Conservation (phyloP, 2,888 invertebrate species). For the Strigamia maritima region DNA sequence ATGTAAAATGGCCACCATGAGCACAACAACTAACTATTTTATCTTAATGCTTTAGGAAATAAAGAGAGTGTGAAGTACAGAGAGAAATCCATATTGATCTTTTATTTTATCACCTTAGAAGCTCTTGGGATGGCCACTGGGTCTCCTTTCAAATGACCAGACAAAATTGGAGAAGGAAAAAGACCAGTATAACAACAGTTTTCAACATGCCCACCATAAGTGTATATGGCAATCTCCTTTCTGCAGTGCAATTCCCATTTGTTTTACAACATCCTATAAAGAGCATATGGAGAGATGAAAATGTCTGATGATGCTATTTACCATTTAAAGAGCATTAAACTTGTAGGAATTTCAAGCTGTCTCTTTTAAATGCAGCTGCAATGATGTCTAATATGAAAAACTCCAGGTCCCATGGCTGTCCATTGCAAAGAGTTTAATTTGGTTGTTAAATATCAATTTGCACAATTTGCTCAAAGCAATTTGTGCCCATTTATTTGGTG, state of each 20-base stretch:
- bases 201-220: not conserved
- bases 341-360: not conserved
- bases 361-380: not conserved
- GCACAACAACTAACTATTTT: not conserved
- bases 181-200: not conserved
- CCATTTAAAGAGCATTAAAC: not conserved
- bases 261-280: not conserved
- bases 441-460: not conserved
- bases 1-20: no score
- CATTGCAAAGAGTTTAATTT: not conserved
- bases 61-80: not conserved
- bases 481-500: slow-evolving; percentile 4
- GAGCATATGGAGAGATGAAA: not conserved
- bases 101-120: not conserved
- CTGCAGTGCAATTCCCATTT: not conserved
- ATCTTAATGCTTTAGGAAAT: not conserved
- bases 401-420: not conserved
- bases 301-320: not conserved
- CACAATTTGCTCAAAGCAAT: not conserved
- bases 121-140: not conserved
- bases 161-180: not conserved
- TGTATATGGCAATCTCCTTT: not conserved
- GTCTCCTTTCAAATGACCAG: not conserved
- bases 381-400: not conserved
- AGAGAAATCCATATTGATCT: not conserved